Percentiles rank a stretch among this genome's conserved stretches.
Conservation (phyloP, 2,888 invertebrate species). For the Druceiella hillmani region DNA sequence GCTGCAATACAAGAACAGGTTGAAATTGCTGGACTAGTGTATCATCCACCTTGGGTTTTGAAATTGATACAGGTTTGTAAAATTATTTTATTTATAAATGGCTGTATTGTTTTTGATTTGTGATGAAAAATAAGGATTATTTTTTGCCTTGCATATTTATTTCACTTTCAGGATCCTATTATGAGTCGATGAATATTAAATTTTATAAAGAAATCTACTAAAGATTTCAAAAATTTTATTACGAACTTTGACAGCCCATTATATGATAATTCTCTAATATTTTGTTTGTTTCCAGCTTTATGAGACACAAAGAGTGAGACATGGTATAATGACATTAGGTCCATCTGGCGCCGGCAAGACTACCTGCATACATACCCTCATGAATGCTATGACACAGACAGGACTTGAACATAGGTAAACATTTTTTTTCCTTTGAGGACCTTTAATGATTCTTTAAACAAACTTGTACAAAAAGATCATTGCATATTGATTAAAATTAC, state of each 20-base stretch:
- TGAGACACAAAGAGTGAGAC: conserved; percentile 91
- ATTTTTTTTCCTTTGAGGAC: too few species aligned
- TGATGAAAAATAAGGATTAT: conserved; percentile 1
- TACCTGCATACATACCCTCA: conserved; percentile 82
- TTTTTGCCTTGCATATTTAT: too few species aligned
- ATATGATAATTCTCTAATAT: conserved; percentile 4
- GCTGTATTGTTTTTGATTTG: neutral
- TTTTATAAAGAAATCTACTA: too few species aligned
- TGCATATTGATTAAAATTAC: too few species aligned
- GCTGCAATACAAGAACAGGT: conserved; percentile 82
- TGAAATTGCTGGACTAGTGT: conserved; percentile 72
- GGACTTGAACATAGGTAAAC: conserved; percentile 75
- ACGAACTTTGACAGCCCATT: too few species aligned
- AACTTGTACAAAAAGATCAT: too few species aligned
- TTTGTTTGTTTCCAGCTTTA: conserved; percentile 59
- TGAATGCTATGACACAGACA: conserved; percentile 84
- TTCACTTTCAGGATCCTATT: too few species aligned
- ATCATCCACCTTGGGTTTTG: conserved; percentile 92
- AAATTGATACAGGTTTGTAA: conserved; percentile 78
- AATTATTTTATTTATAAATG: conserved; percentile 2
- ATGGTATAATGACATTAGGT: conserved; percentile 94
- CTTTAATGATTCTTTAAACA: too few species aligned
- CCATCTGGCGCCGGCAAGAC: conserved; percentile 96
- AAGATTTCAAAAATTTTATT: too few species aligned
- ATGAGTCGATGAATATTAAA: too few species aligned